Evolutionary conservation across 2,888 invertebrate species (phyloP).

Genomic region (Drosophila nigricruria): DNA sequence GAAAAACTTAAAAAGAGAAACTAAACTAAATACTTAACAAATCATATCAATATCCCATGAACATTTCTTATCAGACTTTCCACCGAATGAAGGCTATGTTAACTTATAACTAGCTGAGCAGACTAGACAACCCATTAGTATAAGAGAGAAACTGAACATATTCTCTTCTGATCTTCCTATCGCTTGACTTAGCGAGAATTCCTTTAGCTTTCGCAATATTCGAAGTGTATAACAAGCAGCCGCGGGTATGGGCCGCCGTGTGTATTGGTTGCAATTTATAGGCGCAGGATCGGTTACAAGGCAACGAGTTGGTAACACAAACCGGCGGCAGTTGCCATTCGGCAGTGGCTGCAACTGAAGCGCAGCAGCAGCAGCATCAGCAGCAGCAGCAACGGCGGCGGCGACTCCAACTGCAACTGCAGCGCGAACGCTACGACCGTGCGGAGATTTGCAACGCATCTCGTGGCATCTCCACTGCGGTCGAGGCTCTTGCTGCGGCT

Average conservation of each 20-base stretch:
- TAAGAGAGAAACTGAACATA: too few relatives aligned
- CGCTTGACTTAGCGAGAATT: constrained; percentile 24
- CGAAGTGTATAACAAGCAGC: constrained; percentile 71
- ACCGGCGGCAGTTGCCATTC: constrained; percentile 72
- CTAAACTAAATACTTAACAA: background rate
- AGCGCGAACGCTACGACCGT: constrained; percentile 8
- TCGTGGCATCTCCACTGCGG: constrained; percentile 21
- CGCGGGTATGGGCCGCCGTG: constrained; percentile 66
- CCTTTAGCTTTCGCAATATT: constrained; percentile 11
- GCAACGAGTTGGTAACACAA: constrained; percentile 77
- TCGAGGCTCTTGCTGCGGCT: constrained; percentile 49
- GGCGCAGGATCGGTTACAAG: constrained; percentile 78
- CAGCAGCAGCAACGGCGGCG: background rate
- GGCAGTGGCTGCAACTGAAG: constrained; percentile 37
- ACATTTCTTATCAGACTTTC: background rate
- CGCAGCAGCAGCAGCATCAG: constrained; percentile 29
- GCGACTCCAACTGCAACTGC: constrained; percentile 9
- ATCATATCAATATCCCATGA: background rate
- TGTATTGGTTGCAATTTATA: constrained; percentile 78
- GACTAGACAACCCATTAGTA: too few relatives aligned
- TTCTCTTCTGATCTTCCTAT: background rate
- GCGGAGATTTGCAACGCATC: constrained; percentile 61
- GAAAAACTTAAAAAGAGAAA: constrained; percentile 1
- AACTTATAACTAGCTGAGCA: too few relatives aligned
- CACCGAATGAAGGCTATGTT: background rate